Evolutionary conservation across 2,113 vertebrate species (phyloP).

Genomic region (Anseranas semipalmata): DNA sequence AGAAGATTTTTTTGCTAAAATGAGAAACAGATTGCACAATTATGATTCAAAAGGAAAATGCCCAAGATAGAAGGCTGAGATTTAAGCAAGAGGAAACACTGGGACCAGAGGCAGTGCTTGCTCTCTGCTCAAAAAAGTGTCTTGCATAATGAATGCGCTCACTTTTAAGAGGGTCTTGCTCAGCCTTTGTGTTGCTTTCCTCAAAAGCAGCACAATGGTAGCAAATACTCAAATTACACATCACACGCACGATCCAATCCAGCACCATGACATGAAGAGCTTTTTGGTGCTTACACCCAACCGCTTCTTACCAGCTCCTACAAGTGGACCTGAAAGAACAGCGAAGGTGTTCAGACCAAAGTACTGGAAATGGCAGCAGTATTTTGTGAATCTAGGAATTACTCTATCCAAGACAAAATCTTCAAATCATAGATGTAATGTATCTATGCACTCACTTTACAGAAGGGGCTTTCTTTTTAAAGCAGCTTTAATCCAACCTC

Average conservation of each 20-base stretch:
- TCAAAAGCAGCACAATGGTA: constrained; percentile 40
- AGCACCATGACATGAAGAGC: neutral
- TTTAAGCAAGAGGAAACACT: constrained; percentile 30
- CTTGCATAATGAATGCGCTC: constrained; percentile 23
- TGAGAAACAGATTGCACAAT: constrained; percentile 75
- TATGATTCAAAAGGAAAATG: constrained; percentile 72
- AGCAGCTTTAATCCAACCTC: constrained; percentile 53
- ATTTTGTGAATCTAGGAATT: neutral
- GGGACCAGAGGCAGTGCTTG: constrained; percentile 22
- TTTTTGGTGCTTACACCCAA: neutral
- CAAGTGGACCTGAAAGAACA: rapidly evolving
- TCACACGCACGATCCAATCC: neutral
- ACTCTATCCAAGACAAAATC: neutral
- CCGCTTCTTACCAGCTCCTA: neutral
- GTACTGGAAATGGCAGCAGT: neutral
- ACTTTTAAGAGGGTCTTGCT: constrained; percentile 47
- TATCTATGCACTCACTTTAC: neutral
- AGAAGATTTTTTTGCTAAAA: constrained; percentile 74
- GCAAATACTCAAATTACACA: constrained; percentile 33
- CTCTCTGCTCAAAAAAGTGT: constrained; percentile 52
- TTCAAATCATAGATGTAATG: neutral
- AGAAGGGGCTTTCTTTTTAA: constrained; percentile 16
- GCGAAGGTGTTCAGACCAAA: neutral
- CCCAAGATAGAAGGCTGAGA: constrained; percentile 64
- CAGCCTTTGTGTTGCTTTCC: constrained; percentile 61